phyloP scores from a whole-genome alignment of 2,888 invertebrate species.

The Conomelus anceps region DNA sequence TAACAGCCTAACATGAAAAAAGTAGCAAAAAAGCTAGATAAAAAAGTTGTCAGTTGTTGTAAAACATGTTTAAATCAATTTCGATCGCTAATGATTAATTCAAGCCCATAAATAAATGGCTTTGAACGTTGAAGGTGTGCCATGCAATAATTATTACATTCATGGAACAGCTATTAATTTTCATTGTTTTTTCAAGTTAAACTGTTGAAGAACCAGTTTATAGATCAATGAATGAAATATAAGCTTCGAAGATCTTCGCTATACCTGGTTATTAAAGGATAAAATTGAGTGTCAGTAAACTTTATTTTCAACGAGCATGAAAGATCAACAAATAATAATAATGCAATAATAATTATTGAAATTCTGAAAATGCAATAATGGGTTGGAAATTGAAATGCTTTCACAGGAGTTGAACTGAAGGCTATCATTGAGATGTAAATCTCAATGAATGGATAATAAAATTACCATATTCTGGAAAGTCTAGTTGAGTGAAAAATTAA shows the following conservation, averaged over 20 bases:
- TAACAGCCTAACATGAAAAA: too few relatives aligned
- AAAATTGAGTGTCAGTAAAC: background rate
- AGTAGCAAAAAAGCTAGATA: too few relatives aligned
- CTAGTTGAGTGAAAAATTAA: too few relatives aligned
- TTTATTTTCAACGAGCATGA: background rate
- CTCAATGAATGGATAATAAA: too few relatives aligned
- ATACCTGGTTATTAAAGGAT: background rate
- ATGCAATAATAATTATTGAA: too few relatives aligned
- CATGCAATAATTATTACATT: background rate
- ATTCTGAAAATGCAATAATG: too few relatives aligned
- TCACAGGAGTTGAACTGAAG: background rate
- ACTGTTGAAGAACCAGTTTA: background rate
- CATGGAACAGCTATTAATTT: background rate
- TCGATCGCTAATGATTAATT: background rate
- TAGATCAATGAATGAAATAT: background rate
- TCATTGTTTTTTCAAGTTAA: background rate
- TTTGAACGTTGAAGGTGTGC: background rate
- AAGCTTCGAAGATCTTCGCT: background rate
- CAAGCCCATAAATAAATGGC: background rate
- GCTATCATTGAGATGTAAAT: too few relatives aligned
- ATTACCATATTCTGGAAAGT: too few relatives aligned
- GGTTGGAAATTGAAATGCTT: too few relatives aligned
- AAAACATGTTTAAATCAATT: background rate
- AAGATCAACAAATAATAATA: background rate
- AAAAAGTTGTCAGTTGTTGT: background rate